Evolutionary conservation across 2,888 invertebrate species (phyloP), one percentile per base, ranked within the genome.

Genomic region (Drosophila bunnanda): DNA sequence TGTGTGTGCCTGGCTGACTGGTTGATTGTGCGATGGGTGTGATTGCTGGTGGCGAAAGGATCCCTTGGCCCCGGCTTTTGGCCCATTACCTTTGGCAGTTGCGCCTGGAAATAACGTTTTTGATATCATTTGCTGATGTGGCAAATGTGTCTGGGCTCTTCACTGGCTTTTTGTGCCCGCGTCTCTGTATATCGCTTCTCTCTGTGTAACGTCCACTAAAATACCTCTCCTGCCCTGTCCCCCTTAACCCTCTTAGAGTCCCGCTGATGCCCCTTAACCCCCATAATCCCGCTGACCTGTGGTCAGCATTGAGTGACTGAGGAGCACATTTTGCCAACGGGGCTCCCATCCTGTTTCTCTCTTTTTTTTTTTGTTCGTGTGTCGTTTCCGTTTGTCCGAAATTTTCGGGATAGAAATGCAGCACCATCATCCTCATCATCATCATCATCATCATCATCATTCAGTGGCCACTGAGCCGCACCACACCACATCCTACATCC

Each of bases 41-140:
- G 50, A 52, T 36, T 52, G 50, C 50, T 52, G 50, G 50, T 52
- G 50, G 50, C 50, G 50, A 52, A 52, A 52, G 22, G 32, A 13
- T 28, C 36, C 56, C 44, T 32, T 36, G 30, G 44, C n/a, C 55
- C 71, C 25, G 32, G 15, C 50, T 55, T 54, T 71, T 39, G 62
- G 72, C 22, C 72, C 72, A 73, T 72, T 72, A 73, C 73, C 72
- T 73, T 74, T 74, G 73, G 59, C 87, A 83, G 84, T 79, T 81
- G 75, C 71, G 67, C 71, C 79, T 80, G 86, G 66, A 83, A 88
- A 88, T 84, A 83, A 86, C 89, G 88, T 84, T 84, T 88, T 88
- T 88, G 89, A 84, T 87, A 84, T 88, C 89, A 88, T 84, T 88
- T 84, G 84, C 84, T 84, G 87, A 88, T 88, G 80, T 86, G 87